Evolutionary conservation across 2,888 invertebrate genomes (phyloP).

Genomic region (Sesia bembeciformis): DNA sequence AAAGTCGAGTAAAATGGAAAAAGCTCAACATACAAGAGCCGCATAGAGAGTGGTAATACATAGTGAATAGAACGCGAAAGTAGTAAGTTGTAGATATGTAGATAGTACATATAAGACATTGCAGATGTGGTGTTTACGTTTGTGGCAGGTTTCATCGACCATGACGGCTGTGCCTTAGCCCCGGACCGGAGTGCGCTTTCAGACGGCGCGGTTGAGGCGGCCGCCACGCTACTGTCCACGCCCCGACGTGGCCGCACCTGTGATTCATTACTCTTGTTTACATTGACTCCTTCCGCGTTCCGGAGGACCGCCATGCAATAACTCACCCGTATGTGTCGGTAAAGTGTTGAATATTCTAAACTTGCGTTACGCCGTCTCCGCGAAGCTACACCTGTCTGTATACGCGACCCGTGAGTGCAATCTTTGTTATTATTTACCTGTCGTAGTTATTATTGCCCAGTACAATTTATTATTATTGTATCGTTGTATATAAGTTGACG

Average conservation of each 20-base stretch:
- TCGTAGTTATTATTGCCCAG: constrained; percentile 56
- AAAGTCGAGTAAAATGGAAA: too few relatives aligned
- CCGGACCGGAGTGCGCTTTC: constrained; percentile 20
- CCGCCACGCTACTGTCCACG: neutral
- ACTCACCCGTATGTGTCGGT: constrained; percentile 44
- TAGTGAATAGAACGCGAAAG: too few relatives aligned
- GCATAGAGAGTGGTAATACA: too few relatives aligned
- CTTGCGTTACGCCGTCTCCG: constrained; percentile 37
- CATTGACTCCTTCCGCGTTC: constrained; percentile 44
- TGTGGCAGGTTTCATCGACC: constrained; percentile 67
- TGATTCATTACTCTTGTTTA: constrained; percentile 33
- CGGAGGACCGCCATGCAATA: constrained; percentile 47
- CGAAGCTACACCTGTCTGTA: constrained; percentile 33
- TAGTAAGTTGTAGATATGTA: neutral
- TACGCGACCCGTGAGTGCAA: constrained; percentile 46
- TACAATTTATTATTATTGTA: constrained; percentile 55
- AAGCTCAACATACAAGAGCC: too few relatives aligned
- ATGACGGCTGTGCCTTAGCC: constrained; percentile 64
- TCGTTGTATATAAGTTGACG: constrained; percentile 58
- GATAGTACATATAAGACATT: too few relatives aligned
- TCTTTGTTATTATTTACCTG: constrained; percentile 38
- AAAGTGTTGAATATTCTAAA: constrained; percentile 67
- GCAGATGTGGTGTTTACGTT: too few relatives aligned
- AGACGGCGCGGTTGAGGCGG: constrained; percentile 20
- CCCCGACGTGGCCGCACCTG: constrained; percentile 24